Conservation (phyloP, 2,888 invertebrate species). For the Plebejus anna region DNA sequence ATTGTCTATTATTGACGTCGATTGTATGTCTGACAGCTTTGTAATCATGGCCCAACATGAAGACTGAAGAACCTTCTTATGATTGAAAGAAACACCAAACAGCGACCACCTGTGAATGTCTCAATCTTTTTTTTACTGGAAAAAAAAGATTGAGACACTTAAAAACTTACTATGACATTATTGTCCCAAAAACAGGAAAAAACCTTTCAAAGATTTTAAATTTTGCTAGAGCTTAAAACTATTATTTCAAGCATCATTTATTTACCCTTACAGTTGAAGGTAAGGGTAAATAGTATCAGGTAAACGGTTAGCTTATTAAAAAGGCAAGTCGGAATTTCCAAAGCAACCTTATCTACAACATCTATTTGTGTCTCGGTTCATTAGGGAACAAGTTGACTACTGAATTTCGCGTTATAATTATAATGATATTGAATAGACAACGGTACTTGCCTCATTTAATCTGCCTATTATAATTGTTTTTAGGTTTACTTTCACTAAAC, state of each 20-base stretch:
- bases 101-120: too few species aligned
- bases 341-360: conserved; percentile 28
- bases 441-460: conserved; percentile 22
- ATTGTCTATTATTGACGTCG: too few species aligned
- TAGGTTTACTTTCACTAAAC: conserved; percentile 18
- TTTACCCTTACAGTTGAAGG: neutral
- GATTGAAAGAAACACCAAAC: too few species aligned
- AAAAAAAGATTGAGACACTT: too few species aligned
- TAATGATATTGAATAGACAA: conserved; percentile 31
- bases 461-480: conserved; percentile 23
- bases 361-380: conserved; percentile 32
- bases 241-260: neutral
- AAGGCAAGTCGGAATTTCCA: conserved; percentile 15
- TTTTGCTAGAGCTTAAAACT: too few species aligned
- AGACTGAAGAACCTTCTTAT: too few species aligned
- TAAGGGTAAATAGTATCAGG: neutral
- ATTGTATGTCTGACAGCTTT: too few species aligned
- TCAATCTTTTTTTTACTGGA: too few species aligned
- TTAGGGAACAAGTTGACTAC: conserved; percentile 30
- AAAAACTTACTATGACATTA: too few species aligned
- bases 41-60: too few species aligned
- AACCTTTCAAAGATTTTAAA: too few species aligned
- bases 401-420: conserved; percentile 32
- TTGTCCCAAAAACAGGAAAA: too few species aligned
- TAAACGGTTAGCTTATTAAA: conserved; percentile 5